Evolutionary conservation across 2,113 vertebrate genomes (phyloP).

Genomic region (Pachyramphus minor): DNA sequence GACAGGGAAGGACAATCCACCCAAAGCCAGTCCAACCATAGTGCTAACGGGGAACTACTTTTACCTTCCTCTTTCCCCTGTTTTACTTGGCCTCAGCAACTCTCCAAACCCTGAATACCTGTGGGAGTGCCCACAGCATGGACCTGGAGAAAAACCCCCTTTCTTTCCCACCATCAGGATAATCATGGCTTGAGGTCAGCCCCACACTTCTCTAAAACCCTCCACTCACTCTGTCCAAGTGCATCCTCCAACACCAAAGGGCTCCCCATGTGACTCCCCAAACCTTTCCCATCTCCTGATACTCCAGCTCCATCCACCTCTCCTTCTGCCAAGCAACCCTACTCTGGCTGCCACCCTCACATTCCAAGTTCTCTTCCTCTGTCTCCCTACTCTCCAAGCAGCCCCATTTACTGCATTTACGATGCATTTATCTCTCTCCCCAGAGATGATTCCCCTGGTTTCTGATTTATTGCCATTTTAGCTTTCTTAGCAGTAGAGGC

Average conservation of each 20-base stretch:
- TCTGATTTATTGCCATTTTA: background rate
- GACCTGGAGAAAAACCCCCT: background rate
- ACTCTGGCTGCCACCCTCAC: background rate
- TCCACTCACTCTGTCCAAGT: fast-evolving
- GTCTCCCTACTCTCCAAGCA: background rate
- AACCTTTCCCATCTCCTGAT: background rate
- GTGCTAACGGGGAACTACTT: background rate
- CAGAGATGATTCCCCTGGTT: background rate
- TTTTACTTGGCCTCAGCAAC: background rate
- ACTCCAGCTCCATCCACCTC: fast-evolving
- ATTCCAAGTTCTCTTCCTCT: background rate
- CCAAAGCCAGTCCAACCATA: background rate
- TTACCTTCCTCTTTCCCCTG: background rate
- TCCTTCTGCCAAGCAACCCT: background rate
- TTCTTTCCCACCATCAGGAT: background rate
- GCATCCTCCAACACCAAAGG: background rate
- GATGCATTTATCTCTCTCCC: background rate
- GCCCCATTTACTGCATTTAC: background rate
- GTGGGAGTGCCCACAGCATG: fast-evolving
- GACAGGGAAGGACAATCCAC: fast-evolving
- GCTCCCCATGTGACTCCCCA: background rate
- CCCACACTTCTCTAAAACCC: fast-evolving
- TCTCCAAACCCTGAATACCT: background rate
- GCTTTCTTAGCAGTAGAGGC: background rate
- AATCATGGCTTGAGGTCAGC: background rate